Base-by-base conservation (phyloP, 2,113 vertebrate genomes). In the Phoenicopterus ruber region DNA sequence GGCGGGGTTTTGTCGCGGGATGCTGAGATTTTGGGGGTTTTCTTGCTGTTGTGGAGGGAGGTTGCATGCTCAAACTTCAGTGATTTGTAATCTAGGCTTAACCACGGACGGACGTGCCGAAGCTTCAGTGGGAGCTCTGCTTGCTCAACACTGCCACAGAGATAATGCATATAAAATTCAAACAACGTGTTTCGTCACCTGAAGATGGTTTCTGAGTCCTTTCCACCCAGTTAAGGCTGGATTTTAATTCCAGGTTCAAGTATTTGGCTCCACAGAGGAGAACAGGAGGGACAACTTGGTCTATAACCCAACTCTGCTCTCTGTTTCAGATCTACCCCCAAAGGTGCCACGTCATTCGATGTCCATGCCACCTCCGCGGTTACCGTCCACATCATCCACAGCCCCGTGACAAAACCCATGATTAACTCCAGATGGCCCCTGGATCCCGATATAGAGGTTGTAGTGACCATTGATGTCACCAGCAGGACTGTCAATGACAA, bases 261-360 rank as follows among this genome's bases (percentile, higher is more conserved):
- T 24, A 9, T 57, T 66, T 67, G 52, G 21, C 29, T 88, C 34
- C 47, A 57, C 52, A 28, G 69, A 47, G 47, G 21, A 77, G 18
- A 89, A 83, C 67, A 79, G 85, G 84, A 91, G 85, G 58, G 46
- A 58, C 85, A 80, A 29, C 62, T 62, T 31, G 11, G 58, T 57
- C 15, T 19, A 9, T 74, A 58, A 91, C 7, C 24, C 40, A 3
- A 6, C 1, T 1, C 36, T 22, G 14, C 42, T 59, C 26, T 95
- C 46, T 12, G 9, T 96, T 93, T 11, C 92, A 98, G 98, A 59
- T 98, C 86, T 34, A 92, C 70, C 22, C 98, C 98, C 7, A 38
- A n/a, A 21, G 96, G 49, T 4, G 97, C 91, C 34, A 70, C 44
- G 0, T 90, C 93, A 42, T 98, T 98, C 3, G 89, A 98, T 13